Base-by-base conservation (phyloP, 2,888 invertebrate species). In the Ormia ochracea region DNA sequence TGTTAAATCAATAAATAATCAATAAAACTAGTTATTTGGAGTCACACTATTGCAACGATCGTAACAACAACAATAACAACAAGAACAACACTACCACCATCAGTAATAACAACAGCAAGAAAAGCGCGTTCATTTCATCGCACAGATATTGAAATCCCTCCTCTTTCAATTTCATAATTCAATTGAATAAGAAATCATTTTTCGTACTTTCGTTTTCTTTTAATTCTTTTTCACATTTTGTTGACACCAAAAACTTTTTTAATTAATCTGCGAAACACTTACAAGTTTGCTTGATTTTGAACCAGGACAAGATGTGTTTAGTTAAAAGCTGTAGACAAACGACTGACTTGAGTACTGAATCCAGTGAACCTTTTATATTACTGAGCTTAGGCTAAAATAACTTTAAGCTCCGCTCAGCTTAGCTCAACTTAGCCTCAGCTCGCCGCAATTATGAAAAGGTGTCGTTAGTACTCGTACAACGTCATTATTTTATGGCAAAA, bases 361-460 rank as follows among this genome's bases (percentile, higher is more conserved):
- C 77, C 61, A 76, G 72, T 73, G 61, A 28, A 63, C 63, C 68
- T 72, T 80, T 80, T 80, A 80, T 80, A 80, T 80, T 77, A 76
- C 52, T 76, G 59, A 56, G 76, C 72, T 68, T 61, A 19, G 68
- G 21, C 38, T 74, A 45, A 70, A 76, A 58, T 36, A 21, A 21
- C 17, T 52, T 23, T 43, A 54, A 70, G 56, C 56, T 26, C 31
- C 10, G 33, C 48, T 61, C 17, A 28, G 45, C 14, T 56, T 17
- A 38, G 38, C 43, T 43, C 23, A 14, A 33, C 48, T 41, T 17
- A 14, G 5, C 28, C 48, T 52, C 58, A 69, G 38, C 26, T 36
- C 36, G 31, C 31, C 21, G 48, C 23, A 38, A 4, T n/a, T 66
- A 41, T 14, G 59, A 19, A 28, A 23, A 63, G 28, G 56, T 63